Evolutionary conservation across 2,888 invertebrate genomes (phyloP).

Genomic region (Frankliniella intonsa): DNA sequence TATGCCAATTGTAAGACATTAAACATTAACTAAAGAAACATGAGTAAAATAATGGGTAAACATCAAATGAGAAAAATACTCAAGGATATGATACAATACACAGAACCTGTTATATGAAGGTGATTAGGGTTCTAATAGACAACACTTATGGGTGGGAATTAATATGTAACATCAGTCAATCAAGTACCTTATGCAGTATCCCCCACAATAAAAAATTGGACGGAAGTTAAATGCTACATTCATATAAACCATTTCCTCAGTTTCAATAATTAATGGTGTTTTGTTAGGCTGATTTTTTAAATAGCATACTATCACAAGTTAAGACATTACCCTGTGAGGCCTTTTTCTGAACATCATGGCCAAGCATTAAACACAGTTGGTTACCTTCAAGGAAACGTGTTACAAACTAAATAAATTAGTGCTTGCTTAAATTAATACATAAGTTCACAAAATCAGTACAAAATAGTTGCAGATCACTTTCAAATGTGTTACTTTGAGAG

Average conservation of each 20-base stretch:
- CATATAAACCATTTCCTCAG: neutral
- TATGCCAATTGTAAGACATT: no score
- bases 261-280: neutral
- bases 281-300: neutral
- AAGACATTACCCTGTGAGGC: conserved; percentile 15
- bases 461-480: neutral
- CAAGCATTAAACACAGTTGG: neutral
- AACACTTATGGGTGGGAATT: neutral
- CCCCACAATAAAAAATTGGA: neutral
- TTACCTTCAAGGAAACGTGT: neutral
- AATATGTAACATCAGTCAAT: conserved; percentile 17
- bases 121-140: neutral
- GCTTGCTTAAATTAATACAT: neutral
- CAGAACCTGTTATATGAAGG: neutral
- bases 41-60: neutral
- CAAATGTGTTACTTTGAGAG: neutral
- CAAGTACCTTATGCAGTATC: neutral
- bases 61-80: neutral
- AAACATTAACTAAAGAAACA: no score
- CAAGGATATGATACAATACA: neutral
- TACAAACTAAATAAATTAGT: conserved; percentile 22
- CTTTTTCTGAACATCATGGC: neutral
- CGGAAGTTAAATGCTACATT: neutral
- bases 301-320: conserved; percentile 16
- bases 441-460: conserved; percentile 8